Percentiles rank a stretch among this genome's conserved stretches.
phyloP scores from a whole-genome alignment of 2,888 invertebrate species.

The Autographa gamma region DNA sequence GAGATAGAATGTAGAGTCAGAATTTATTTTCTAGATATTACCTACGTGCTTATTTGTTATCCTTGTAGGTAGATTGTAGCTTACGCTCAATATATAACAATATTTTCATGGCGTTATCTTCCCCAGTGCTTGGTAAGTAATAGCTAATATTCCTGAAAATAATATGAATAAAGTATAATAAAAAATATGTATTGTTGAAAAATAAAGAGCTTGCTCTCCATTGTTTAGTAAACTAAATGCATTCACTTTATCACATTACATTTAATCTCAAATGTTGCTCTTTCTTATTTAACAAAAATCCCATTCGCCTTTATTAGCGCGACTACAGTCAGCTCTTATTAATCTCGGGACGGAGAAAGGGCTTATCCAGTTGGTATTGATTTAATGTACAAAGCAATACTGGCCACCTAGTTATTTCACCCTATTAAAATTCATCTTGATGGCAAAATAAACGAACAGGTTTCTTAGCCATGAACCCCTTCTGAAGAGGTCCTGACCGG shows the following conservation, averaged over 20 bases:
- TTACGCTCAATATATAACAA: not conserved
- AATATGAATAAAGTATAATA: not conserved
- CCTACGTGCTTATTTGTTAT: no score
- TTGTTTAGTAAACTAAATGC: not conserved
- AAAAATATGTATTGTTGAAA: not conserved
- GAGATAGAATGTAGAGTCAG: not conserved
- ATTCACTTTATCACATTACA: not conserved
- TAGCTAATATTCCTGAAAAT: not conserved
- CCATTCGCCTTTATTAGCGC: not conserved
- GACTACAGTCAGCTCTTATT: not conserved
- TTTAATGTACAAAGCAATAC: conserved; percentile 17
- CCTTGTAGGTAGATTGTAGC: not conserved
- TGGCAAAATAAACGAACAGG: conserved; percentile 43
- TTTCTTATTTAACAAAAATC: no score
- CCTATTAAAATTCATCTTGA: conserved; percentile 31
- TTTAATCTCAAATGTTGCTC: not conserved
- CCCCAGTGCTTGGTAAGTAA: not conserved
- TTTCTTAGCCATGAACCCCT: conserved; percentile 56
- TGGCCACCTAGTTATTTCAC: not conserved
- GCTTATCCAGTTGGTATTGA: conserved; percentile 1
- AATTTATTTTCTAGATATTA: not conserved
- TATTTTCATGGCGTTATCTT: not conserved
- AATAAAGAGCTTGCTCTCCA: not conserved
- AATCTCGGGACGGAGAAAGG: conserved; percentile 2
- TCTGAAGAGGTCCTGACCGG: conserved; percentile 64